Evolutionary conservation across 2,113 vertebrate species (phyloP).

Genomic region (Bufo gargarizans): DNA sequence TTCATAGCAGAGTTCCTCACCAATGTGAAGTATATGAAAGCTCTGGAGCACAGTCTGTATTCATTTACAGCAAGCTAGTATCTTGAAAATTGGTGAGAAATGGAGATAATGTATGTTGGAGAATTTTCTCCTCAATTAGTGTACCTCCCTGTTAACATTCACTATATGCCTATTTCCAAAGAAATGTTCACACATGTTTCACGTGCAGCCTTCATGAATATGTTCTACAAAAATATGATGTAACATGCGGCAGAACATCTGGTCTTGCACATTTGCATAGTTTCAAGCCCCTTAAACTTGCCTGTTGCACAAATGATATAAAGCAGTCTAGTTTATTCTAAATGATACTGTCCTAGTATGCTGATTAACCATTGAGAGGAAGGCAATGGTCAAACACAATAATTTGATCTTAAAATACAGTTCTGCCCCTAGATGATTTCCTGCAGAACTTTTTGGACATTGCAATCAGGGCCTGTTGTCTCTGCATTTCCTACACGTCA

Average conservation of each 20-base stretch:
- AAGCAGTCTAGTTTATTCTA: constrained; percentile 18
- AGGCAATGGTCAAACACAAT: constrained; percentile 37
- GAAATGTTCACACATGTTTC: constrained; percentile 15
- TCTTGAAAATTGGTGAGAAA: too few relatives aligned
- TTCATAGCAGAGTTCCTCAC: too few relatives aligned
- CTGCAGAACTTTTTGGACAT: not conserved
- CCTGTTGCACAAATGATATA: constrained; percentile 24
- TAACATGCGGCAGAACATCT: constrained; percentile 35
- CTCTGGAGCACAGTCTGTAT: too few relatives aligned
- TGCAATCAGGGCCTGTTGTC: not conserved
- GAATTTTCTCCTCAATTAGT: too few relatives aligned
- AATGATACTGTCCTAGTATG: not conserved
- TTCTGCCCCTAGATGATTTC: not conserved
- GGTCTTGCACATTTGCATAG: constrained; percentile 13
- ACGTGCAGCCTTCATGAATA: constrained; percentile 8
- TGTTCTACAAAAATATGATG: constrained; percentile 1
- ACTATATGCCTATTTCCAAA: not conserved
- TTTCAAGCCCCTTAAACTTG: constrained; percentile 10
- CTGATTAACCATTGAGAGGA: constrained; percentile 1
- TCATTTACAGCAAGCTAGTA: too few relatives aligned
- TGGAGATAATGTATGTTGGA: too few relatives aligned
- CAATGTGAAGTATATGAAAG: too few relatives aligned
- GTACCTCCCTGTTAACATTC: not conserved
- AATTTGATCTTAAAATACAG: constrained; percentile 8
- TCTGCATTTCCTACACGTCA: not conserved